Base-by-base conservation (phyloP, 2,888 invertebrate species). In the Prosopocoilus inquinatus region DNA sequence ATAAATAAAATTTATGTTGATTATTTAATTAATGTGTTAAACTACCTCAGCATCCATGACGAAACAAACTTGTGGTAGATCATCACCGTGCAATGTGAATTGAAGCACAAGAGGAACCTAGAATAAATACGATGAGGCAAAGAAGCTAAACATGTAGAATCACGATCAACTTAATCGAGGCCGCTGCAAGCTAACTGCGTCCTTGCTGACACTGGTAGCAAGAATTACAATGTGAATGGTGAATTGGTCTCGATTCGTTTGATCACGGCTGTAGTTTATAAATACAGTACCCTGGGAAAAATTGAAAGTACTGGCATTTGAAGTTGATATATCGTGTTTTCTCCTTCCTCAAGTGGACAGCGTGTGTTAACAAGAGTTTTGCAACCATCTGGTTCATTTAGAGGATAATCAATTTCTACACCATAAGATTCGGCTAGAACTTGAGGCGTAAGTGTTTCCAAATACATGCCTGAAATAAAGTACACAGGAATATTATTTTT, bases 281-380 rank as follows among this genome's bases (percentile, higher is more conserved):
- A 15, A 41, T 9, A 41, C 11, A 9, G 58, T 50, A 62, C 62
- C 35, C 48, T 33, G 11, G 60, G 60, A 15, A 47, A 58, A 13
- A 54, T 34, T 8, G 34, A 28, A 4, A 35, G 33, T 11, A 64
- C 33, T 2, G 54, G 52, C 60, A 64, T 60, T 3, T 39, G 9
- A 11, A 63, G 47, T 7, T 51, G 50, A 45, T 60, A 64, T 3
- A 39, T 20, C 2, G 53, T 61, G 12, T 53, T 55, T 57, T 66
- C 63, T n/a, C 59, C 61, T 45, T 54, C 52, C 57, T 65, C 65
- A 16, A 67, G 47, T 8, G 67, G 67, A 53, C 66, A 67, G 11
- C 55, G 47, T 16, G 53, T 55, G 20, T 55, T 58, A 3, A 54
- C 38, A 9, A 66, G 49, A 12, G 43, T 35, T n/a, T 62, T 57